A percentile compares a stretch with the other conserved stretches of the same genome.
Evolutionary conservation across 2,113 vertebrate species (phyloP).

Genomic region (Enhydra lutris): DNA sequence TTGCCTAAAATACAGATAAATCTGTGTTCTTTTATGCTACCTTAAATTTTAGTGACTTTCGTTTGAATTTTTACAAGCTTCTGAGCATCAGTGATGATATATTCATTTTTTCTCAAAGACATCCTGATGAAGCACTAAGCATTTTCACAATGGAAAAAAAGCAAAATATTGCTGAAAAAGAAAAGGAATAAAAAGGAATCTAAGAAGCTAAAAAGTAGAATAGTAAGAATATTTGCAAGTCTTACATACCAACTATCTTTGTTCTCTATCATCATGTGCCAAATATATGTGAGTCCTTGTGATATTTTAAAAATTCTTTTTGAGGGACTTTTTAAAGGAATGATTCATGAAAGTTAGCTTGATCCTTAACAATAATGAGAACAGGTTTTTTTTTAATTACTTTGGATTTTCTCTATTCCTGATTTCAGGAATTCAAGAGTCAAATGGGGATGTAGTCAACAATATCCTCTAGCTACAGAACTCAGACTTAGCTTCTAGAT

Average conservation of each 20-base stretch:
- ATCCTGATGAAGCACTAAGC: constrained; percentile 50
- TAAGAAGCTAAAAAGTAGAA: constrained; percentile 54
- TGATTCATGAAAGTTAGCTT: constrained; percentile 29
- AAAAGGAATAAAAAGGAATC: constrained; percentile 63
- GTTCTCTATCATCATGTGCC: background rate
- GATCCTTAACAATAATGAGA: background rate
- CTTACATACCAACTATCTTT: constrained; percentile 12
- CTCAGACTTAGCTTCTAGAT: background rate
- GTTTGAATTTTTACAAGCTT: constrained; percentile 17
- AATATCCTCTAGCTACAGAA: background rate
- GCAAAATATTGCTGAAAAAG: constrained; percentile 44
- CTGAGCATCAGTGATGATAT: constrained; percentile 49
- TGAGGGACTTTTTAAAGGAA: constrained; percentile 16
- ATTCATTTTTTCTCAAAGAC: constrained; percentile 42
- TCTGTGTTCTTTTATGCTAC: background rate
- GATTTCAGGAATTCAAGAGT: constrained; percentile 29
- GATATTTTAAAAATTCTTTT: constrained; percentile 39
- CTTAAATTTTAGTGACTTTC: constrained; percentile 48
- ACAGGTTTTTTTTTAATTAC: background rate
- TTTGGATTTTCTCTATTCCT: constrained; percentile 52
- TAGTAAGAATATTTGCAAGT: constrained; percentile 45
- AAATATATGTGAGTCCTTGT: background rate
- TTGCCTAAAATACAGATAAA: constrained; percentile 15
- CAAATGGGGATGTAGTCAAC: constrained; percentile 25
- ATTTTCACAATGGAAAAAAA: constrained; percentile 55